Conservation (phyloP, 2,888 invertebrate genomes). For the Pardosa pseudoannulata region DNA sequence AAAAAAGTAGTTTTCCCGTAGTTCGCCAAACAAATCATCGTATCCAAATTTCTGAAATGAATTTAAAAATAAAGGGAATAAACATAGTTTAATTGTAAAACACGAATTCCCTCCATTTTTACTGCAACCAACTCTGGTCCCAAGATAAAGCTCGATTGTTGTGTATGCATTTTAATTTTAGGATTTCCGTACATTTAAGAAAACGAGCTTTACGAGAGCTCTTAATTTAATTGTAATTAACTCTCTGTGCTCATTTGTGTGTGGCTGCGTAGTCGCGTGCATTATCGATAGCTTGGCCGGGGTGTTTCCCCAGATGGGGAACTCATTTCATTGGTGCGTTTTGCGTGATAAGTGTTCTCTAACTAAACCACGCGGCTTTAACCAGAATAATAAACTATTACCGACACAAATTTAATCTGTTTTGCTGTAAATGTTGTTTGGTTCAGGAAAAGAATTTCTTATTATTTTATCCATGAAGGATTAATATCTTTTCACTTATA, state of each 20-base stretch:
- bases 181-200: constrained; percentile 15
- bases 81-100: neutral
- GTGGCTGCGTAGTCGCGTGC: constrained; percentile 4
- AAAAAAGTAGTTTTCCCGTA: too few species aligned
- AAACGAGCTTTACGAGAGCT: constrained; percentile 13
- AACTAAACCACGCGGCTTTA: neutral
- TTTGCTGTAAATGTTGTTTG: neutral
- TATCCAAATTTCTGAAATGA: too few species aligned
- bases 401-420: neutral
- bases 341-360: constrained; percentile 5
- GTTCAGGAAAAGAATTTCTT: too few species aligned
- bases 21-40: too few species aligned
- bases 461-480: too few species aligned
- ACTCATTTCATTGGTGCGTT: constrained; percentile 2
- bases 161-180: constrained; percentile 1
- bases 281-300: neutral
- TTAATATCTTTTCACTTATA: too few species aligned
- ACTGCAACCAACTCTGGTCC: neutral
- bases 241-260: constrained; percentile 13
- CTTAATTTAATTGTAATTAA: constrained; percentile 17
- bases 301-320: neutral
- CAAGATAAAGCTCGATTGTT: neutral
- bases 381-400: constrained; percentile 15
- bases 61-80: neutral
- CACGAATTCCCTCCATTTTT: neutral